Conservation (phyloP, 2,113 vertebrate genomes). For the Corythornis vintsioides region DNA sequence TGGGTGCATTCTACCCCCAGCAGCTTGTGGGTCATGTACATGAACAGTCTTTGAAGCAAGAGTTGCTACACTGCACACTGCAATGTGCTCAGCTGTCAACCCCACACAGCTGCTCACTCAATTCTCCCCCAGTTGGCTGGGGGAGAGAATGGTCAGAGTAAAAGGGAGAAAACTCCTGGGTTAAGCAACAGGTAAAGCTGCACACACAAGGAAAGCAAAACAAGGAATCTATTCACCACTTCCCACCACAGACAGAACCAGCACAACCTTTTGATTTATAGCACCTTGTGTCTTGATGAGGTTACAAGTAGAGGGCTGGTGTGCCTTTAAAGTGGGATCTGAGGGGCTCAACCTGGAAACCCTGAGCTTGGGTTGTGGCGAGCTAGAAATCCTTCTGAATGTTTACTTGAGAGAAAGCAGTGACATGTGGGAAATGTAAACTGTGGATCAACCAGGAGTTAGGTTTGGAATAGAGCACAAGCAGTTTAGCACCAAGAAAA, state of each 20-base stretch:
- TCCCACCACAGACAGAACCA: background rate
- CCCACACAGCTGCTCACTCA: fast-evolving
- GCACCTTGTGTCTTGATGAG: background rate
- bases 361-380: background rate
- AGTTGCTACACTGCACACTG: background rate
- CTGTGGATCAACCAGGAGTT: background rate
- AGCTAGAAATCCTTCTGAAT: background rate
- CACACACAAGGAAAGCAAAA: background rate
- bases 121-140: too few relatives aligned
- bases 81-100: background rate
- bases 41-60: background rate
- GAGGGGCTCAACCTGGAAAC: background rate
- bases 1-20: background rate
- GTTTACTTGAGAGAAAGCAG: background rate
- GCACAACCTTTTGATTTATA: background rate
- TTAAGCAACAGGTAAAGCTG: background rate
- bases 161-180: background rate
- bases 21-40: background rate
- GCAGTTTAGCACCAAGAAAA: background rate
- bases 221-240: background rate
- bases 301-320: background rate
- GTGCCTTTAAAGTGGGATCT: background rate
- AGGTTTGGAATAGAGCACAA: background rate
- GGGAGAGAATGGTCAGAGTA: too few relatives aligned
- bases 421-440: fast-evolving